Percentiles rank a stretch among this genome's conserved stretches.
Evolutionary conservation across 2,113 vertebrate genomes (phyloP).

Genomic region (Callionymus lyra): DNA sequence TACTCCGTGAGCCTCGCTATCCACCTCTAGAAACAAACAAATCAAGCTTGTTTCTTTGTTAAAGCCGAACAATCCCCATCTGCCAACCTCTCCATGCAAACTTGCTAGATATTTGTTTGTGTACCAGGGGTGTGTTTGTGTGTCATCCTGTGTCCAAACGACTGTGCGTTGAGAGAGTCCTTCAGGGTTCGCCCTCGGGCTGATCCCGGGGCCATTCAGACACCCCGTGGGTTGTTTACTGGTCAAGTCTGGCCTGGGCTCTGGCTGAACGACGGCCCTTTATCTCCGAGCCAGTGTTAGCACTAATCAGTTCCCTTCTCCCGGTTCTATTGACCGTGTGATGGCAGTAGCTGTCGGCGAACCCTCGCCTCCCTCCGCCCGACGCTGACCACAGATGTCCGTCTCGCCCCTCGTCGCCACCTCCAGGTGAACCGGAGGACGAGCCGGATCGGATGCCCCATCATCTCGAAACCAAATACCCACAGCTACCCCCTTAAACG

Average conservation of each 20-base stretch:
- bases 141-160: slow-evolving; percentile 32
- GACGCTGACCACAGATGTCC: slow-evolving; percentile 75
- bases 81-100: no score
- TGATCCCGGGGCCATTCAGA: slow-evolving; percentile 47
- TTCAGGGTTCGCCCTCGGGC: slow-evolving; percentile 61
- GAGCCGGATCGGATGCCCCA: slow-evolving; percentile 18
- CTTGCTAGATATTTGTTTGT: slow-evolving; percentile 1
- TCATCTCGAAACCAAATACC: slow-evolving; percentile 27
- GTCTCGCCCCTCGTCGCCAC: slow-evolving; percentile 59
- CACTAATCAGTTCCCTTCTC: slow-evolving; percentile 59
- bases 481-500: slow-evolving; percentile 30
- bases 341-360: slow-evolving; percentile 84
- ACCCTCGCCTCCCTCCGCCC: slow-evolving; percentile 55
- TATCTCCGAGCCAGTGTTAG: slow-evolving; percentile 72
- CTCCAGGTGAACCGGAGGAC: slow-evolving; percentile 64
- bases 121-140: slow-evolving; percentile 35
- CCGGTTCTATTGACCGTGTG: slow-evolving; percentile 76
- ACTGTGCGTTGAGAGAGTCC: slow-evolving; percentile 73
- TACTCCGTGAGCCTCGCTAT: no score
- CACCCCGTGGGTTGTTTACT: slow-evolving; percentile 55
- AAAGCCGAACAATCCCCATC: no score
- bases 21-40: no score
- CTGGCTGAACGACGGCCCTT: slow-evolving; percentile 55
- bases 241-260: slow-evolving; percentile 39
- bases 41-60: no score